Evolutionary conservation across 2,113 vertebrate genomes (phyloP).

Genomic region (Scalopus aquaticus): DNA sequence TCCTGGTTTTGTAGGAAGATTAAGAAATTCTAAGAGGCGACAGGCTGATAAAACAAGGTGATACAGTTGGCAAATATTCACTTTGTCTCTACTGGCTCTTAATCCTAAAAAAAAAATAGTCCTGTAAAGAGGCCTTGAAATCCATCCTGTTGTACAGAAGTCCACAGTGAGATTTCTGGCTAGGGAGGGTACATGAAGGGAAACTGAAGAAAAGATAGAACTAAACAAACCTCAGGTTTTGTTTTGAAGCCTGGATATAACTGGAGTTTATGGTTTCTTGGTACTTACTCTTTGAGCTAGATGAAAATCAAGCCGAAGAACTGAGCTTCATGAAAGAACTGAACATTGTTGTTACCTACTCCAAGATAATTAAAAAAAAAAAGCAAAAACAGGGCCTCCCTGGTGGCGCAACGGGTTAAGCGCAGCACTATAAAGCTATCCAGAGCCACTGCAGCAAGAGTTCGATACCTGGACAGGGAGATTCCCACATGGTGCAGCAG

Average conservation of each 20-base stretch:
- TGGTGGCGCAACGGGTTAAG: too few relatives aligned
- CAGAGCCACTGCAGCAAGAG: too few relatives aligned
- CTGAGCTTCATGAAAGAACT: neutral
- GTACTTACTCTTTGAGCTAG: neutral
- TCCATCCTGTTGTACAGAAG: neutral
- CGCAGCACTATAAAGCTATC: too few relatives aligned
- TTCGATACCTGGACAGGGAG: too few relatives aligned
- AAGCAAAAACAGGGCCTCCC: too few relatives aligned
- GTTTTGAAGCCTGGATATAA: neutral
- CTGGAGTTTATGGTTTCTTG: neutral
- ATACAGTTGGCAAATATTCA: neutral
- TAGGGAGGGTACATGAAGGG: neutral
- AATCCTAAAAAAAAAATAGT: neutral
- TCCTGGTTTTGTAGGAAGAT: neutral
- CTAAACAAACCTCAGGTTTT: neutral
- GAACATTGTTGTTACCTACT: neutral
- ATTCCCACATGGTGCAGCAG: too few relatives aligned
- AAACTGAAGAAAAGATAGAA: neutral
- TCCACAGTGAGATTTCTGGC: neutral
- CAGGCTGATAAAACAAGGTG: neutral
- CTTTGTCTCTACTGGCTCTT: neutral
- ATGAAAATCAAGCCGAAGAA: constrained; percentile 27
- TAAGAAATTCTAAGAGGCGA: neutral
- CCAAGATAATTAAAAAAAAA: neutral
- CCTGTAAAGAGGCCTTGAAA: neutral